Evolutionary conservation across 2,888 invertebrate genomes (phyloP).

Genomic region (Euclidia mi): DNA sequence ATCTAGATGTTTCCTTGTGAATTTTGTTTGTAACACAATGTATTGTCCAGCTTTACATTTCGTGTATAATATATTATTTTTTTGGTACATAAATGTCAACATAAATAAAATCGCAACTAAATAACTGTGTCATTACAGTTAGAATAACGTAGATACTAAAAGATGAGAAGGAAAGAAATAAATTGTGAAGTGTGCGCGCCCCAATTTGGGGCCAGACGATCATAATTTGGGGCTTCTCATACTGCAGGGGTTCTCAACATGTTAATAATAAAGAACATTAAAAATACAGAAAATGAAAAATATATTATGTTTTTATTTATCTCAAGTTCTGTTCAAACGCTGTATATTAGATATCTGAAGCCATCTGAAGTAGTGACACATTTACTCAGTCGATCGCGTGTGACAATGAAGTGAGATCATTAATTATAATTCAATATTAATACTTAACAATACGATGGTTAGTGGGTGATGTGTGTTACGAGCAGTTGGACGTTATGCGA

Average conservation of each 20-base stretch:
- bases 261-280: neutral
- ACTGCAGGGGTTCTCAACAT: no score
- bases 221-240: no score
- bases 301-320: conserved; percentile 15
- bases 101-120: conserved; percentile 72
- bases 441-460: conserved; percentile 85
- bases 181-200: neutral
- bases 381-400: conserved; percentile 78
- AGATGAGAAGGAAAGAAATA: neutral
- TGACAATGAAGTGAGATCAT: conserved; percentile 89
- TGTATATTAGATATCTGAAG: conserved; percentile 30
- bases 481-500: conserved; percentile 53
- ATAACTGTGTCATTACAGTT: conserved; percentile 72
- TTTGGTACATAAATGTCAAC: conserved; percentile 85
- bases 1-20: conserved; percentile 55
- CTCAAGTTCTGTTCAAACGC: conserved; percentile 15
- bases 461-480: conserved; percentile 69
- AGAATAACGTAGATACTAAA: conserved; percentile 8
- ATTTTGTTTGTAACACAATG: conserved; percentile 61
- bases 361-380: conserved; percentile 67
- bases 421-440: conserved; percentile 84
- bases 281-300: conserved; percentile 9
- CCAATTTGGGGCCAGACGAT: neutral
- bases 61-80: conserved; percentile 69
- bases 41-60: conserved; percentile 68